These are phyloP conservation scores for Nasonia giraulti DNA, from an alignment of 1,140 invertebrate species.

Conservation along the genomic window DNA sequence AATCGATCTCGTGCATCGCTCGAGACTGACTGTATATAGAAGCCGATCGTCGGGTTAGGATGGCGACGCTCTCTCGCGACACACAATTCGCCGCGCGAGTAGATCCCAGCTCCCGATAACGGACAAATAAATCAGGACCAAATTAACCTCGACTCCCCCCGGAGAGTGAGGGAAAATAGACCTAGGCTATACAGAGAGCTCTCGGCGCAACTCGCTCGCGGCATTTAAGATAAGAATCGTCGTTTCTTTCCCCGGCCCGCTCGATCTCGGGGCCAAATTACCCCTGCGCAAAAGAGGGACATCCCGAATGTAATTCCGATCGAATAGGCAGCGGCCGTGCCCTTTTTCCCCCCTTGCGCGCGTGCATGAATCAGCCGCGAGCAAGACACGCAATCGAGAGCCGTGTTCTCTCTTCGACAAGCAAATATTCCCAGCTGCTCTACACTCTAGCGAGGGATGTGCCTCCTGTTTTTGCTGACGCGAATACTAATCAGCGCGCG, in stretches of 20 bases:
- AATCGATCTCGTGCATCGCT: not conserved
- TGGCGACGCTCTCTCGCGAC: not conserved
- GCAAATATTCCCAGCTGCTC: not conserved
- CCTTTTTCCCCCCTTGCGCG: not conserved
- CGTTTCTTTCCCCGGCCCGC: conserved; percentile 23
- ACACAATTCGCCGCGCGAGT: conserved; percentile 17
- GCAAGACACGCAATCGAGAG: not conserved
- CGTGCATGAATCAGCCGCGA: conserved; percentile 31
- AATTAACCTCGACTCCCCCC: conserved; percentile 25
- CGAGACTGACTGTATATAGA: not conserved
- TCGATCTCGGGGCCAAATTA: conserved; percentile 36
- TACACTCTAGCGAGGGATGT: not conserved
- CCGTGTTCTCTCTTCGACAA: not conserved
- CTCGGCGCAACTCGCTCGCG: not conserved
- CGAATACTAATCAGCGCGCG: not conserved
- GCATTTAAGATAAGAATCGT: conserved; percentile 42
- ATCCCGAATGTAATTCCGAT: conserved; percentile 41
- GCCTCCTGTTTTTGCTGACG: not conserved
- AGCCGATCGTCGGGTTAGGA: not conserved
- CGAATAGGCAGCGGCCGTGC: not conserved
- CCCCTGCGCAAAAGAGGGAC: conserved; percentile 12
- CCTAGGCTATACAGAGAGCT: not conserved
- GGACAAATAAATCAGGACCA: conserved; percentile 35
- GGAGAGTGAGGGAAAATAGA: conserved; percentile 15
- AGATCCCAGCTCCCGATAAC: conserved; percentile 6